These are phyloP conservation scores for Nephrotoma guestfalica DNA, from an alignment of 2,888 invertebrate species.

Conservation along the genomic window DNA sequence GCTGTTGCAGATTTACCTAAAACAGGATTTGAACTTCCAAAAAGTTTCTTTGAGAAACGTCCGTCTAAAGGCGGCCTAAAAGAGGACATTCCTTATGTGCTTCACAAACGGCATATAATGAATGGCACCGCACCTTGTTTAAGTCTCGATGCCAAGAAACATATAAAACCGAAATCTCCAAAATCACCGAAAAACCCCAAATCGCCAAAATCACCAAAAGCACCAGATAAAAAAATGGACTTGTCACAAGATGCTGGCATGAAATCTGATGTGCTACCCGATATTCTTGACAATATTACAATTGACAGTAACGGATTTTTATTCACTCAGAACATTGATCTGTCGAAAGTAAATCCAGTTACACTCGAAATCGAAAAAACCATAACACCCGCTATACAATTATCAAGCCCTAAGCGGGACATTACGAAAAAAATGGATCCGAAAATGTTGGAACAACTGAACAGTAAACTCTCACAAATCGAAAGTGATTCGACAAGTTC, in stretches of 20 bases:
- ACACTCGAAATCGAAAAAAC: constrained; percentile 56
- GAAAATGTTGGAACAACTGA: constrained; percentile 48
- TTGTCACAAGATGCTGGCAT: constrained; percentile 16
- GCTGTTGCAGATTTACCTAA: constrained; percentile 40
- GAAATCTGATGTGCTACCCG: constrained; percentile 35
- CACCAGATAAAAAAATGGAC: constrained; percentile 19
- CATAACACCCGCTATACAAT: constrained; percentile 38
- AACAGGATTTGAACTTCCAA: constrained; percentile 54
- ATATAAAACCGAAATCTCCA: constrained; percentile 44
- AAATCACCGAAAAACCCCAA: constrained; percentile 50
- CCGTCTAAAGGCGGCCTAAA: constrained; percentile 30
- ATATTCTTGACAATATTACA: constrained; percentile 35
- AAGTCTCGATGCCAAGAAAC: constrained; percentile 29
- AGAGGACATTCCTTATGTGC: constrained; percentile 69
- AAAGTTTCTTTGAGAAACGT: constrained; percentile 52
- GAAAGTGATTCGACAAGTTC: constrained; percentile 65
- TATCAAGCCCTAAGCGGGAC: constrained; percentile 55
- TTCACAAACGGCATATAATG: constrained; percentile 74
- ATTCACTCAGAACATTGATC: constrained; percentile 59
- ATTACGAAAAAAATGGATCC: constrained; percentile 56
- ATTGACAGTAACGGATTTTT: constrained; percentile 40
- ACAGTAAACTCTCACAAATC: constrained; percentile 58
- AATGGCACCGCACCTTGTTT: constrained; percentile 55
- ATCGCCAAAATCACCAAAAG: constrained; percentile 44
- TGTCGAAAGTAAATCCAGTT: constrained; percentile 57